Conservation (phyloP, 2,113 vertebrate species). For the Oxygymnocypris stewartii region DNA sequence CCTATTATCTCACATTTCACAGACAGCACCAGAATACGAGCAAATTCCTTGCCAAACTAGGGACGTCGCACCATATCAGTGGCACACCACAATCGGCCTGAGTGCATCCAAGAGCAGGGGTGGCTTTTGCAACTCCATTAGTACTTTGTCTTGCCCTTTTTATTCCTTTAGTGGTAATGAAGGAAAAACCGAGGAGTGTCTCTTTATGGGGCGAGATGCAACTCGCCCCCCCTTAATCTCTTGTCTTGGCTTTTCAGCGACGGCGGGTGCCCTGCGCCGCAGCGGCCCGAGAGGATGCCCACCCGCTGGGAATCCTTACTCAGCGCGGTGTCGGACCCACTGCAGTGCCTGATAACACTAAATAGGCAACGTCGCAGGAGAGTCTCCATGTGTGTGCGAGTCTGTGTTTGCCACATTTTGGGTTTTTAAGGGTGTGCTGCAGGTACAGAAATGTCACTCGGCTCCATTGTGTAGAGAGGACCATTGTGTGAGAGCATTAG, state of each 20-base stretch:
- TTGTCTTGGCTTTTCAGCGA: constrained; percentile 77
- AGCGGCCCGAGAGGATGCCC: constrained; percentile 80
- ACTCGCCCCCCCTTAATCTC: constrained; percentile 78
- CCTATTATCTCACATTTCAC: constrained; percentile 78
- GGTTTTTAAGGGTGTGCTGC: constrained; percentile 53
- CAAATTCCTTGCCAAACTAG: constrained; percentile 52
- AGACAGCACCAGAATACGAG: constrained; percentile 64
- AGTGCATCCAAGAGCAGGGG: constrained; percentile 52
- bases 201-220: constrained; percentile 62
- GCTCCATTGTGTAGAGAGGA: constrained; percentile 68
- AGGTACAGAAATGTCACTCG: constrained; percentile 68
- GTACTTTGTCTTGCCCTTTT: too few relatives aligned
- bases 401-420: constrained; percentile 40
- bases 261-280: constrained; percentile 70
- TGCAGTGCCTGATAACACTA: constrained; percentile 79
- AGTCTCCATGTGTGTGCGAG: constrained; percentile 63
- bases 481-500: constrained; percentile 74
- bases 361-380: constrained; percentile 75
- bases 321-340: constrained; percentile 66
- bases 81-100: constrained; percentile 62
- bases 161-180: too few relatives aligned
- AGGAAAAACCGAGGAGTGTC: constrained; percentile 70
- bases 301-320: constrained; percentile 84
- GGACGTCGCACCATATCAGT: constrained; percentile 58
- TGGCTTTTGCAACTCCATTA: constrained; percentile 71